Base-by-base conservation (phyloP, 2,888 invertebrate species). In the Heteromyza rotundicornis region DNA sequence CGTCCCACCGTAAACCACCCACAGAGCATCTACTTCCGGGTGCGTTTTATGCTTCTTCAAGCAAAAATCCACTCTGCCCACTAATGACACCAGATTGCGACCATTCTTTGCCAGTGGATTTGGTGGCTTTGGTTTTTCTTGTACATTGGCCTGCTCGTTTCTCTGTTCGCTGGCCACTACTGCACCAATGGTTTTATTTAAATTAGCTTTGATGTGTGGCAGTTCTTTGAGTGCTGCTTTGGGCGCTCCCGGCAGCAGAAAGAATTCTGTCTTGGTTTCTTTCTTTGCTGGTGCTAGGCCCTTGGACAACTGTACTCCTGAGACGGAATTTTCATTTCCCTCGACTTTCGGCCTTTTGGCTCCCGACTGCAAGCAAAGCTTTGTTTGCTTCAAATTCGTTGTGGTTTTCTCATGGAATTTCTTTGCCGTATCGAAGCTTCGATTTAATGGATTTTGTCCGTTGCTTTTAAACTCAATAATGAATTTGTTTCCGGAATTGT, bases 1-100 rank as follows among this genome's bases (percentile, higher is more conserved):
- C 1, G 50, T 61, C 67, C 47, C 62, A 80, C 82, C 82, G 60
- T 79, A 82, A 22, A 78, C 70, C 68, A 78, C 80, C 75, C 77
- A 82, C 47, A 82, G 51, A 1, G 69, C 73, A 51, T 71, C 71
- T 1, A 78, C 61, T 0, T 74, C 63, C 1, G 77, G 69, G 55
- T 78, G 68, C 19, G 62, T 20, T 63, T 74, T 75, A 36, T 75
- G 69, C 52, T 70, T 77, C 71, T 78, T 77, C 35, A 75, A 68
- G 20, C 71, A 77, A 53, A 73, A 79, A 16, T 79, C 75, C 0
- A 80, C 76, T 5, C 72, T 76, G 2, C 80, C 81, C n/a, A 75
- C 66, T 14, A 81, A 60, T 14, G 69, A 70, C 1, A 70, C 2
- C 57, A 73, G 62, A 57, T 72, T 69, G 1, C 78, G 70, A 1